Percentiles rank a stretch among this genome's conserved stretches.
These are phyloP conservation scores for Drosophila acutilabella DNA, from an alignment of 2,888 invertebrate genomes.

Conservation along the genomic window DNA sequence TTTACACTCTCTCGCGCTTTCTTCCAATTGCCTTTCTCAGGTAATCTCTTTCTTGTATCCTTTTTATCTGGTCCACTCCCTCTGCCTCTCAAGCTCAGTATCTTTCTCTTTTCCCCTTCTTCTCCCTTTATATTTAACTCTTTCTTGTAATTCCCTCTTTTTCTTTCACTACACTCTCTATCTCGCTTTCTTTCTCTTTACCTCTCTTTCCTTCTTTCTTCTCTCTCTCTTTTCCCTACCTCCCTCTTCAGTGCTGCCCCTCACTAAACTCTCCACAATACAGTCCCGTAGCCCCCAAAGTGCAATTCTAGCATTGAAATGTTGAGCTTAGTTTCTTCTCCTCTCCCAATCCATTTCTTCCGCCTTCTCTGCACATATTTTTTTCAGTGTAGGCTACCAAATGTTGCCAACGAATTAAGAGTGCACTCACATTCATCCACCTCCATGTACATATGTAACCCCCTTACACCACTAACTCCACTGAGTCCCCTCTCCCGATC, in stretches of 20 bases:
- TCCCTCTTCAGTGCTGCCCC: too few relatives aligned
- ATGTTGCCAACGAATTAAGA: conserved; percentile 24
- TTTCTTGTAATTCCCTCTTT: too few relatives aligned
- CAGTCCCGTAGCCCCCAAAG: conserved; percentile 48
- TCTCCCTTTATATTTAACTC: too few relatives aligned
- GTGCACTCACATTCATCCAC: conserved; percentile 25
- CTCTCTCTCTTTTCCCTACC: background rate
- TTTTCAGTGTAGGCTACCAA: conserved; percentile 25
- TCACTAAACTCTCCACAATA: background rate
- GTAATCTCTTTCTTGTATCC: too few relatives aligned
- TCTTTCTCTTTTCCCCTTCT: too few relatives aligned
- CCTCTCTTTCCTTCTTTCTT: too few relatives aligned
- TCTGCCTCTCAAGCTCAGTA: too few relatives aligned
- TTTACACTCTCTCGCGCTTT: too few relatives aligned
- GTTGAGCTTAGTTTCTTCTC: conserved; percentile 13
- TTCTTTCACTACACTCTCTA: too few relatives aligned
- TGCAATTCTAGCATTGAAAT: conserved; percentile 37
- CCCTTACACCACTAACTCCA: background rate
- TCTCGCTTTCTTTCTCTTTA: too few relatives aligned
- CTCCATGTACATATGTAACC: conserved; percentile 2
- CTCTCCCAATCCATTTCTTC: background rate
- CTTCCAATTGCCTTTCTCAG: too few relatives aligned
- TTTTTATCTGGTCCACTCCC: too few relatives aligned
- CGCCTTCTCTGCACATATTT: background rate
- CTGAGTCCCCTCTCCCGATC: background rate